Base-by-base conservation (phyloP, 2,888 invertebrate species). In the Drosophila yooni region DNA sequence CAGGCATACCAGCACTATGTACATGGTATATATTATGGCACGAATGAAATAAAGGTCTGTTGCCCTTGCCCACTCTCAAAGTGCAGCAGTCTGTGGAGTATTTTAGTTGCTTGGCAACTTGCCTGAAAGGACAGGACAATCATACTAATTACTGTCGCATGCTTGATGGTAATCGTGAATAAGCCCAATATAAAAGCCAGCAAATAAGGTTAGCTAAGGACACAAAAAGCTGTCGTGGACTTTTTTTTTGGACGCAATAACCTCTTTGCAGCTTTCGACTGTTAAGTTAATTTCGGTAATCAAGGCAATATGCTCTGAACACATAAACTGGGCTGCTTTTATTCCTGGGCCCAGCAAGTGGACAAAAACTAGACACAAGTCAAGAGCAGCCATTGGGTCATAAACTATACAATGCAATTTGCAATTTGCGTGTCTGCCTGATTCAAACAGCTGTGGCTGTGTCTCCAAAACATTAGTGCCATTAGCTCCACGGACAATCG, bases 131-230 rank as follows among this genome's bases (percentile, higher is more conserved):
- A 63, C 80, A 80, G 67, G 43, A 63, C 80, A 80, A 79, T 82
- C 33, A 79, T 84, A 72, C 77, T 82, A 82, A 82, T 84, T 79
- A 84, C 53, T 54, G 57, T 73, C 60, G 59, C 57, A 34, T 58
- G 48, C 46, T 73, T 50, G 62, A 63, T 15, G 15, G 46, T 46
- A 46, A 46, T 46, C 46, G 46, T 2, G 46, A 25, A 21, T 46
- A 15, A 25, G 46, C 15, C 46, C 15, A 15, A 21, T 8, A 46
- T 46, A 46, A 21, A 21, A 13, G 59, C 36, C 63, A 52, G 29
- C 31, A 51, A 27, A 21, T 18, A 15, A 7, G 31, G 25, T 25
- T 31, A 57, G 25, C 33, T 34, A 31, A 11, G 31, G 27, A 52
- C 48, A 36, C n/a, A 36, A n/a, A n/a, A 48, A 29, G 21, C 58